Conservation (phyloP, 2,797 vertebrate genomes). For the Saxicola maurus region DNA sequence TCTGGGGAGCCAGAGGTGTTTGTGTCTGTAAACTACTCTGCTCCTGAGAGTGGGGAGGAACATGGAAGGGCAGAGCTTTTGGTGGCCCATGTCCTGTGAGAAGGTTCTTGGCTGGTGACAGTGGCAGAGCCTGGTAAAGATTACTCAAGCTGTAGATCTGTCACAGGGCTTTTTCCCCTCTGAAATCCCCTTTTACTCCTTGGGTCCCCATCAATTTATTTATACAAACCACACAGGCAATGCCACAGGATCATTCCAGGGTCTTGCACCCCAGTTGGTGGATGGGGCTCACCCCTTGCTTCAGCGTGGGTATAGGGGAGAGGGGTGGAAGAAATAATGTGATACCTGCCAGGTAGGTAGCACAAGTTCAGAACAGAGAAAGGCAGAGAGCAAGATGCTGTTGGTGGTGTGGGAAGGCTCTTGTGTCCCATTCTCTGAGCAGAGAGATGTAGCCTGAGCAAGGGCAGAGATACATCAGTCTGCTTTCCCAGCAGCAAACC, state of each 20-base stretch:
- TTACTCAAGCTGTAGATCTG: neutral
- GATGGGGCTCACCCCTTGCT: rapidly evolving
- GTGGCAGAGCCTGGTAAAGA: neutral
- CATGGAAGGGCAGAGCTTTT: rapidly evolving
- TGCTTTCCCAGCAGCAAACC: neutral
- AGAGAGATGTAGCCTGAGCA: neutral
- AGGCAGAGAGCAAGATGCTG: neutral
- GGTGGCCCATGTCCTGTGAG: neutral
- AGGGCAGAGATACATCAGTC: neutral
- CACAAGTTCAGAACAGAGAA: neutral
- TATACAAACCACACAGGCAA: neutral
- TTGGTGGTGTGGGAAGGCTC: neutral
- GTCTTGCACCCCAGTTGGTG: neutral
- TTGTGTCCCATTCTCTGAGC: neutral
- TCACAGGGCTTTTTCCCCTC: neutral
- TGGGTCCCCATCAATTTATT: rapidly evolving
- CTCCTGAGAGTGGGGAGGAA: neutral
- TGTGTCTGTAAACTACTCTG: neutral
- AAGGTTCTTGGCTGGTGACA: neutral
- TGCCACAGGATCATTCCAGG: neutral
- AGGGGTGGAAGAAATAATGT: neutral
- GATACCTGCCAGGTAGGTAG: neutral
- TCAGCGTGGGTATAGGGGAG: neutral
- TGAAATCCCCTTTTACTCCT: neutral
- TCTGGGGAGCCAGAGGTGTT: neutral